phyloP scores from a whole-genome alignment of 2,888 invertebrate species.

The Brachylomia viminalis region DNA sequence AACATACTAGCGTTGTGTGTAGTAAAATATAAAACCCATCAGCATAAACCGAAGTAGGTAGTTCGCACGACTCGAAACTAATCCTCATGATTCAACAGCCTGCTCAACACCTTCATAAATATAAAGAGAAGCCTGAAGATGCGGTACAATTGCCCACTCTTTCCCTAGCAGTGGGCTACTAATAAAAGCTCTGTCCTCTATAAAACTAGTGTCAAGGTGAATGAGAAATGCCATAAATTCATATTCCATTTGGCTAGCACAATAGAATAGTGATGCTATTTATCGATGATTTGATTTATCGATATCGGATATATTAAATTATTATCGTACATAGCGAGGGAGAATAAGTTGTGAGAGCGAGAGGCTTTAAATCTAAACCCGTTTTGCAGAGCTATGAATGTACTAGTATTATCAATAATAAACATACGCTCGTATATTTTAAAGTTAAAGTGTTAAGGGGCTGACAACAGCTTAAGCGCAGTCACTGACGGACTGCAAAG shows the following conservation, averaged over 20 bases:
- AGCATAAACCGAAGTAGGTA: background rate
- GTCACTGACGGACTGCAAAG: too few species aligned
- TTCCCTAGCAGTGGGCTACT: slow-evolving; percentile 17
- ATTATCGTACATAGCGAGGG: slow-evolving; percentile 30
- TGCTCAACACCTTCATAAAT: background rate
- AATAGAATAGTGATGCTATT: slow-evolving; percentile 51
- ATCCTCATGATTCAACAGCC: slow-evolving; percentile 2
- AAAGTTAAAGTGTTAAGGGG: background rate
- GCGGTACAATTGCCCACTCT: slow-evolving; percentile 5
- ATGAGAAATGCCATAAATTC: slow-evolving; percentile 61
- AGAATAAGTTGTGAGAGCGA: background rate
- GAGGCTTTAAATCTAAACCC: background rate
- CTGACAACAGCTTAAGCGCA: too few species aligned
- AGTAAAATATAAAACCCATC: background rate
- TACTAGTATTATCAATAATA: slow-evolving; percentile 13
- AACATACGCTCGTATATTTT: background rate
- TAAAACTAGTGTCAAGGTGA: slow-evolving; percentile 58
- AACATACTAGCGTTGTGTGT: slow-evolving; percentile 4
- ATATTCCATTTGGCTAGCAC: slow-evolving; percentile 65
- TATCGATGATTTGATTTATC: slow-evolving; percentile 52
- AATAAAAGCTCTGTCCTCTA: slow-evolving; percentile 44
- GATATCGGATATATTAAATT: slow-evolving; percentile 38
- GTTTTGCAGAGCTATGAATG: slow-evolving; percentile 8
- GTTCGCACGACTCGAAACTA: background rate
- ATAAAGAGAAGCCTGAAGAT: background rate